Evolutionary conservation across 1,140 invertebrate species (phyloP), one percentile per base, ranked within the genome.

Genomic region (Frieseomelitta varia): DNA sequence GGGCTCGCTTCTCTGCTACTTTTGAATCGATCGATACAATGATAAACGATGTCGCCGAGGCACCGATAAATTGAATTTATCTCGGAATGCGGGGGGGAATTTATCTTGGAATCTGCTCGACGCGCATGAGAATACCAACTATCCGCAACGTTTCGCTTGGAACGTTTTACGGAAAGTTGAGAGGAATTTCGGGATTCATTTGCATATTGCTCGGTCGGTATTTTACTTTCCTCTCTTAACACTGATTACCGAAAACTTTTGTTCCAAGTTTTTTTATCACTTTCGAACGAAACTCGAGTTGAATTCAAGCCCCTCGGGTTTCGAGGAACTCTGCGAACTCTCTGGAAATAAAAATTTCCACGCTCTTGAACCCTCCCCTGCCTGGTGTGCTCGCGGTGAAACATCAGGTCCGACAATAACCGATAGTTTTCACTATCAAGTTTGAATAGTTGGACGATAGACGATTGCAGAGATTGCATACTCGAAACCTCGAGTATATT

Each of bases 31-130:
- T 78, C 61, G 76, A 78, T 67, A 53, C 76, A 78, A 67, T 78
- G 76, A 78, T 67, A 78, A 78, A 78, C 76, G 76, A 78, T 47
- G 27, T 30, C 27, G 61, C 27, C 19, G 24, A 47, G 19, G 15
- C 19, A 27, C 76, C 61, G 76, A 78, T 78, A 78, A 78, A 78
- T 67, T 78, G 76, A 78, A 78, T 78, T 30, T 67, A 78, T 78
- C 61, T 78, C 53, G 76, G 76, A 78, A 78, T 78, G 39, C 47
- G 39, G 24, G 63, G 47, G 63, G 27, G 47, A 78, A 76, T 76
- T 76, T 65, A 67, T 67, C 74, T 61, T 58, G 76, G 61, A 67
- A 78, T 67, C 61, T 67, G 76, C 10, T 30, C 47, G 47, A 27
- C 17, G 67, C 63, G 61, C 76, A 34, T 19, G 61, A 47, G 76